phyloP scores from a whole-genome alignment of 2,888 invertebrate genomes.

The Oeneis ivallda region DNA sequence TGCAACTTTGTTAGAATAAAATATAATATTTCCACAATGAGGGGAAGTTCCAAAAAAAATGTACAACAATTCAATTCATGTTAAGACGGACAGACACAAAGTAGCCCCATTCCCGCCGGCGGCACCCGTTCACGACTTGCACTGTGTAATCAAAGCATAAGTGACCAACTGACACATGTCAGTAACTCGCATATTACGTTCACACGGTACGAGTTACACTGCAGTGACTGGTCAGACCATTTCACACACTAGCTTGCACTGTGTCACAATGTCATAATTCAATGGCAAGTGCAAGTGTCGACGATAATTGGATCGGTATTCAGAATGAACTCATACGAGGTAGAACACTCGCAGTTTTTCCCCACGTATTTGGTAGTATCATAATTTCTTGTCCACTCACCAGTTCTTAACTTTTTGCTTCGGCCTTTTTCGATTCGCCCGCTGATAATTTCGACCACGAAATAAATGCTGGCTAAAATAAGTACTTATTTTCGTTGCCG shows the following conservation, averaged over 20 bases:
- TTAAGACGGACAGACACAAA: too few relatives aligned
- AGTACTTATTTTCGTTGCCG: constrained; percentile 49
- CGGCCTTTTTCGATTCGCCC: constrained; percentile 67
- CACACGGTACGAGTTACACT: not conserved
- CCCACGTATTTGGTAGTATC: constrained; percentile 75
- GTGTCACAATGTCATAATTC: not conserved
- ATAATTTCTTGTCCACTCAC: constrained; percentile 72
- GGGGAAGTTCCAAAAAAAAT: too few relatives aligned
- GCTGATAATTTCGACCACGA: constrained; percentile 62
- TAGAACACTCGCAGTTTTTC: constrained; percentile 63
- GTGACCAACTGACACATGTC: not conserved
- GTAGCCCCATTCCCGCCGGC: too few relatives aligned
- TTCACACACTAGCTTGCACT: not conserved
- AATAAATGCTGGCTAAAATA: constrained; percentile 54
- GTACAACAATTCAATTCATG: too few relatives aligned
- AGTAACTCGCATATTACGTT: not conserved
- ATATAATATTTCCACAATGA: too few relatives aligned
- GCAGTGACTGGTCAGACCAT: not conserved
- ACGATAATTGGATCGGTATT: constrained; percentile 50
- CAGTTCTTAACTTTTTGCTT: constrained; percentile 52
- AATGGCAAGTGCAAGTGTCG: constrained; percentile 28
- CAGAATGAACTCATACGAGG: constrained; percentile 45
- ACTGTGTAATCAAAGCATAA: too few relatives aligned
- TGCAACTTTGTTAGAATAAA: too few relatives aligned
- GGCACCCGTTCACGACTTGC: too few relatives aligned